Evolutionary conservation across 53 echinoderm and acorn worm species (phyloP), one percentile per base, ranked within the genome.

Genomic region (Holothuria scabra): DNA sequence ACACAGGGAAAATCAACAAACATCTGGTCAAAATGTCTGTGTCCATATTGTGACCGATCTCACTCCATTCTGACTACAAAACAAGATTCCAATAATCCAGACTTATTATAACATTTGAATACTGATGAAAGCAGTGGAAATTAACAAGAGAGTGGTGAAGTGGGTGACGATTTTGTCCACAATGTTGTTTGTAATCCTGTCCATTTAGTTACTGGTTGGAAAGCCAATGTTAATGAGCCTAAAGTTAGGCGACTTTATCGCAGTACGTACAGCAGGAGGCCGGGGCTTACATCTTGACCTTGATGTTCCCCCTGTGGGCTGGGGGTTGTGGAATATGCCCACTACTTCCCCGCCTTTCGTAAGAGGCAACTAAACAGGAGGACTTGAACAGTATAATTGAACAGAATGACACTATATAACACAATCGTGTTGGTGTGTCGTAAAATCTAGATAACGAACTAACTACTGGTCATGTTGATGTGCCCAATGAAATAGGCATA

Each of bases 151-250:
- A 23, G 6, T 32, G 28, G 4, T 65, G 65, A 65, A 65, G 65
- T 65, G 28, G 22, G 22, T 23, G 65, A 65, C 22, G 28, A 65
- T 65, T 65, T 65, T 65, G 28, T n/a, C 65, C 65, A 65, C 28
- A 65, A 12, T 23, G 16, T 65, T 5, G 23, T 28, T 16, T 26
- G 28, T 26, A 65, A 23, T 23, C 65, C 65, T n/a, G 65, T 25
- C 5, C 26, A 65, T 11, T 22, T 65, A 65, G 65, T 28, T 5
- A 65, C 23, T 6, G 24, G 65, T 26, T 65, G 65, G 65, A 65
- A 65, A 25, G 22, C 28, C 3, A 26, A 65, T 14, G 28, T 65
- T 23, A n/a, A 5, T 23, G 25, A 65, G 26, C 65, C 65, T n/a
- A n/a, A 65, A 6, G 65, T 11, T 65, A 28, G 7, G 28, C 28